Evolutionary conservation across 2,113 vertebrate genomes (phyloP), one percentile per base, ranked within the genome.

Genomic region (Deroptyus accipitrinus): DNA sequence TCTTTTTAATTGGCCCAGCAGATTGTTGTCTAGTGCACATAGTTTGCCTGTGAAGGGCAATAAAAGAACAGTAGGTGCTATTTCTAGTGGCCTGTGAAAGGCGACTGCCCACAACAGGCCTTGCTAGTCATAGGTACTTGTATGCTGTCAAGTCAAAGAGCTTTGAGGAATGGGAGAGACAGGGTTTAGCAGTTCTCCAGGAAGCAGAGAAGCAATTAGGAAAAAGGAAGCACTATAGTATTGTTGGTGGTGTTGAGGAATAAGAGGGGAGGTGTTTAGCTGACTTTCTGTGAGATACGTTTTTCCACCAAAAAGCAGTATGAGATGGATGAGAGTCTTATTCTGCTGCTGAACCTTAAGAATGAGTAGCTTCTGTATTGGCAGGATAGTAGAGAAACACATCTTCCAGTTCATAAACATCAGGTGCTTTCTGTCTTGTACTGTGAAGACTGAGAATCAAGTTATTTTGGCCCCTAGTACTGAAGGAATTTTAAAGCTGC

Each of bases 351-450:
- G 48, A 86, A 52, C n/a, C 25, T 93, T 78, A 74, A 44, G 69
- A 90, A 80, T 78, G 10, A 68, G 46, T 61, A 82, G 86, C 55
- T 93, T 81, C 67, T 90, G 51, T 83, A n/a, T 80, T 94, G 90
- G 72, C 90, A 90, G 55, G 25, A 24, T 59, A 90, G 75, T 90
- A 57, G 28, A 93, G 42, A 93, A 86, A 81, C 17, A 75, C 35
- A 67, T 92, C 57, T 75, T 93, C 35, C 14, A 63, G n/a, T 75
- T 68, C 6, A 6, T 90, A 84, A 93, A 81, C 55, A 91, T 55
- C 62, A 92, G 61, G 52, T 88, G 39, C 55, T 90, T 93, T 97
- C 72, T 90, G 48, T 73, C 77, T 92, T 88, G 39, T 35, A 54
- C 37, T 90, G 41, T 85, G 90, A 41, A 73, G 59, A 74, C 41